phyloP scores from a whole-genome alignment of 92 coral and sea anemone genomes.

The Epizoanthus ramosus region DNA sequence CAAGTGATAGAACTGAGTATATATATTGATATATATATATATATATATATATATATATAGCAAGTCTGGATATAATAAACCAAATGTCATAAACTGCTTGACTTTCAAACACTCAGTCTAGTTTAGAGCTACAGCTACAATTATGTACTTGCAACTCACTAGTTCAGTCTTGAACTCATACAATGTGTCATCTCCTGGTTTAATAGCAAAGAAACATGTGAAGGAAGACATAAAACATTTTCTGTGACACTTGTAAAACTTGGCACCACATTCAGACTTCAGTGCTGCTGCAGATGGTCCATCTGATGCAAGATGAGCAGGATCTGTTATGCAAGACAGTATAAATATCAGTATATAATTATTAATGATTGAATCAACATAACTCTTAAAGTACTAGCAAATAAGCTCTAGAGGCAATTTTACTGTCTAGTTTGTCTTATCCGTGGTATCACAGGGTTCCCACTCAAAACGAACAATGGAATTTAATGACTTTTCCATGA shows the following conservation, averaged over 20 bases:
- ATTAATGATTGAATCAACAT: neutral
- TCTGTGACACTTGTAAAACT: slow-evolving; percentile 67
- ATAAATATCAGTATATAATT: neutral
- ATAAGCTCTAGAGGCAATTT: too few species aligned
- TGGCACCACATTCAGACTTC: slow-evolving; percentile 82
- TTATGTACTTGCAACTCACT: slow-evolving; percentile 48
- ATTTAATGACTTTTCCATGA: too few species aligned
- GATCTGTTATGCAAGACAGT: slow-evolving; percentile 46
- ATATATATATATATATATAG: too few species aligned
- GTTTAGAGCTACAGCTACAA: too few species aligned
- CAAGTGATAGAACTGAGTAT: too few species aligned
- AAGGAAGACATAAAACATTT: slow-evolving; percentile 72
- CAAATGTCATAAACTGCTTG: too few species aligned
- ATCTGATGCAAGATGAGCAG: slow-evolving; percentile 64
- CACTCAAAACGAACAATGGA: too few species aligned
- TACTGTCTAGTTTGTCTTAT: too few species aligned
- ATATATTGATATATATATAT: too few species aligned
- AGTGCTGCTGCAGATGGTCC: slow-evolving; percentile 91
- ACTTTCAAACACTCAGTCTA: too few species aligned
- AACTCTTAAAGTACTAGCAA: neutral
- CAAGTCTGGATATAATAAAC: too few species aligned
- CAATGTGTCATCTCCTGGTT: slow-evolving; percentile 72
- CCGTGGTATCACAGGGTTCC: too few species aligned
- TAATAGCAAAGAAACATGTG: slow-evolving; percentile 67
- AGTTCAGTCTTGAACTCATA: slow-evolving; percentile 91